Percentiles rank a stretch among this genome's conserved stretches.
Conservation (phyloP, 2,797 vertebrate genomes). For the Sarcophilus harrisii region DNA sequence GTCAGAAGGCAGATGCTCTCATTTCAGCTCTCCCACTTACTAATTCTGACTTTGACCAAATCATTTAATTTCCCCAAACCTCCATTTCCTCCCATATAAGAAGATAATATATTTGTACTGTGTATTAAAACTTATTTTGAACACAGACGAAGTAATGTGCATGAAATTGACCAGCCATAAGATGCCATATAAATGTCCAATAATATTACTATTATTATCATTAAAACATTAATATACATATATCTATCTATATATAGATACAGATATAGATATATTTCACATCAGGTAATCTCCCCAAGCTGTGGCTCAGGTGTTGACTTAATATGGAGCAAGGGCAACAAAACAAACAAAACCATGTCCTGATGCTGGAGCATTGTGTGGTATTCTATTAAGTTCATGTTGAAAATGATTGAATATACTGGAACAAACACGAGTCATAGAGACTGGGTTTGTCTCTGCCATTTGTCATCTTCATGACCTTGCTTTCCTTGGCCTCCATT, state of each 20-base stretch:
- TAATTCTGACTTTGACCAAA: neutral
- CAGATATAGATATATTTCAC: too few species aligned
- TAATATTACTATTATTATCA: neutral
- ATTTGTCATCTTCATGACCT: neutral
- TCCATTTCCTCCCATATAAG: neutral
- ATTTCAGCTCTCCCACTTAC: neutral
- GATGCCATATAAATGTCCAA: neutral
- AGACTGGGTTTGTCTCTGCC: neutral
- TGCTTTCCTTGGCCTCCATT: neutral
- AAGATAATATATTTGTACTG: neutral
- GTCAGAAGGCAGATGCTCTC: neutral
- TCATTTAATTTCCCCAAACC: neutral
- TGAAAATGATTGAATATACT: neutral
- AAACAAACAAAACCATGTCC: neutral
- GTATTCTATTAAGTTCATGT: neutral
- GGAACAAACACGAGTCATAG: neutral
- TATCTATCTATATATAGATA: too few species aligned
- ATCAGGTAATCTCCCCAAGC: neutral
- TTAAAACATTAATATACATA: neutral
- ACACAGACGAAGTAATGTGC: neutral
- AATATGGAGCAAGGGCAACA: neutral
- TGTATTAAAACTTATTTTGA: neutral
- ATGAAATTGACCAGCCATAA: neutral
- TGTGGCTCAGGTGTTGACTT: neutral
- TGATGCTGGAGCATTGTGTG: neutral